Evolutionary conservation across 2,113 vertebrate genomes (phyloP), one percentile per base, ranked within the genome.

Genomic region (Ptilonorhynchus violaceus): DNA sequence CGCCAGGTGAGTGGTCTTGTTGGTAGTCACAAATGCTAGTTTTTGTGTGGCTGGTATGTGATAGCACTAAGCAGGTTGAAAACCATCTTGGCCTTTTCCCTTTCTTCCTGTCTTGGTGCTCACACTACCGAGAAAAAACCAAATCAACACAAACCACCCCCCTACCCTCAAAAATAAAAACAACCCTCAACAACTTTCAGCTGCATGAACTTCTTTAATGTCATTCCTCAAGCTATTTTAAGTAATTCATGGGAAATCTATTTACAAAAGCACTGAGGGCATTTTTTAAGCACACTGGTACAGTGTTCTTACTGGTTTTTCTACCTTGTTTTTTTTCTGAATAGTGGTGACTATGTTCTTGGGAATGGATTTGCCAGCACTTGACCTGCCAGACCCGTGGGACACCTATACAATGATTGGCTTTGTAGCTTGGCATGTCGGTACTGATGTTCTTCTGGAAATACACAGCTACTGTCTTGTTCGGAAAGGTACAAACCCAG

Each of bases 341-440:
- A 27, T 79, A 97, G 97, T 98, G 92, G 95, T 97, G 47, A 96
- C 96, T 52, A 98, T 99, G 82, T 99, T 99, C 97, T 96, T 99
- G 91, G 99, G 99, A 62, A 98, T 98, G 96, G 98, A 98, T 75
- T 97, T 99, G 81, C 98, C 98, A 86, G 98, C 98, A 9, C 74
- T 99, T 94, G 90, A 98, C 67, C 97, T 99, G 59, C 98, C 98
- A 47, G 76, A 97, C 49, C 98, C 98, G 1, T 98, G 97, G 98
- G 98, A 98, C 95, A 98, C 98, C 28, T 98, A 98, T 18, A 58
- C 97, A 17, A 98, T 99, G 98, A 97, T 97, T 74, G 98, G 96
- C 31, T 99, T 98, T 93, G 97, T 99, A 64, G 95, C 98, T 69
- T 99, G 98, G 99, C 98, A 99, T 23, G 97, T 99, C 1, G 72